A percentile compares a stretch with the other conserved stretches of the same genome.
Conservation (phyloP, 2,888 invertebrate genomes). For the Endotricha flammealis region DNA sequence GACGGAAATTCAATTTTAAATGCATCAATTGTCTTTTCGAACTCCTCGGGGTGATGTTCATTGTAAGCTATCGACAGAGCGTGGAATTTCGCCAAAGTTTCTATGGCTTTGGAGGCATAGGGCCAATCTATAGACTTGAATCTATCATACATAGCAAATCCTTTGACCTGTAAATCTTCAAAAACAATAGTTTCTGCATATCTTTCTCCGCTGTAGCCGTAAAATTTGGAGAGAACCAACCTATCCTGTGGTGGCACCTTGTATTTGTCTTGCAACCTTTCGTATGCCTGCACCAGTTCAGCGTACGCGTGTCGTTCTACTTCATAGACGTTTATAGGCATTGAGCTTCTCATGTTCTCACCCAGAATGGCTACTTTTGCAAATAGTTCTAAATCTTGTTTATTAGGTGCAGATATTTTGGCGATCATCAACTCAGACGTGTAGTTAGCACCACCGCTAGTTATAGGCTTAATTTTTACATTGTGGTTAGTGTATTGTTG, state of each 20-base stretch:
- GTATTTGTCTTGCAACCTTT: conserved; percentile 32
- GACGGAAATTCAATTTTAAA: conserved; percentile 21
- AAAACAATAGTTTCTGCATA: no score
- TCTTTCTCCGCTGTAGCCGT: no score
- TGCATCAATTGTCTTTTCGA: conserved; percentile 18
- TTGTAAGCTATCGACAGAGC: conserved; percentile 28
- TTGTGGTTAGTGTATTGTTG: conserved; percentile 19
- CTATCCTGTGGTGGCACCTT: conserved; percentile 31
- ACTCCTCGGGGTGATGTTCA: conserved; percentile 26
- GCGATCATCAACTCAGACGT: conserved; percentile 34
- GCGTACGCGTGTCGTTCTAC: conserved; percentile 43
- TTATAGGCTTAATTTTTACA: conserved; percentile 17
- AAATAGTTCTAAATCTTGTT: not conserved
- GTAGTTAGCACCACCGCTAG: conserved; percentile 41
- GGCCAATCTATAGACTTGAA: conserved; percentile 21
- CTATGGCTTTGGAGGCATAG: no score
- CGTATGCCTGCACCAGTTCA: conserved; percentile 31
- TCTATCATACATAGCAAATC: not conserved
- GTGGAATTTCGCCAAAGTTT: not conserved
- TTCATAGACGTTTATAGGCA: conserved; percentile 25
- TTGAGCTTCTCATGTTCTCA: conserved; percentile 23
- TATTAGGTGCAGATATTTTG: conserved; percentile 17
- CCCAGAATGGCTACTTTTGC: not conserved
- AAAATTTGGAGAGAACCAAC: conserved; percentile 26
- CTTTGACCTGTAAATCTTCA: no score